Evolutionary conservation across 2,113 vertebrate species (phyloP), one percentile per base, ranked within the genome.

Genomic region (Genyomyrus donnyi): DNA sequence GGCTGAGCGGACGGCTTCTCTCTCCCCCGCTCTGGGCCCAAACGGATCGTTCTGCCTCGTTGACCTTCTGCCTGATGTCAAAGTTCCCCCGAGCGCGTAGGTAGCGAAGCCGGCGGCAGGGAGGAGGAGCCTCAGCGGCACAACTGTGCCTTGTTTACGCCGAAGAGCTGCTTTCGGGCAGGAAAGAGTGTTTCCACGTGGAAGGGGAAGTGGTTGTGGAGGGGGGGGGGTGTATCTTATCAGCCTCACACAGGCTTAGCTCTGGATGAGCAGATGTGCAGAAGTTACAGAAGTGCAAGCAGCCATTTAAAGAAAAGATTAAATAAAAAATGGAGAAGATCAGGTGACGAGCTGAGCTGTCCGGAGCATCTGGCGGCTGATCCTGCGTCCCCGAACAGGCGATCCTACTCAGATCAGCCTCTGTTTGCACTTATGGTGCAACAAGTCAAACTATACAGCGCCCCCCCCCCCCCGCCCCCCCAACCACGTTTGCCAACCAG

Each of bases 81-180:
- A 92, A 90, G 92, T 93, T 62, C 93, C 94, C 62, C 95, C 94
- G 93, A 92, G 17, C 92, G 90, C 91, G 92, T 90, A 48, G 89
- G 93, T 91, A 88, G 92, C 92, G 88, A 92, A 53, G 89, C 70
- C 85, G 87, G 80, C 3, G 8, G 39, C 2, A 0, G 4, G 0
- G 31, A 19, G 70, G 70, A 0, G 35, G 70, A 42, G 70, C 70
- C 27, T 84, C 21, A 0, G 42, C 17, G 0, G 8, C 42, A 5
- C 45, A 52, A 88, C 80, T 90, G 90, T 88, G 87, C 52, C 87
- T 46, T 19, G 35, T 62, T 88, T 62, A 66, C 35, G 17, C 88
- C 9, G 24, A 89, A 42, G 19, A 31, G 87, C 27, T 10, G 31
- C 66, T 74, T 42, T 48, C 46, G 2, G n/a, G 45, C 62, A 56